Evolutionary conservation across 2,888 invertebrate genomes (phyloP), one percentile per base, ranked within the genome.

Genomic region (Polyploca ridens): DNA sequence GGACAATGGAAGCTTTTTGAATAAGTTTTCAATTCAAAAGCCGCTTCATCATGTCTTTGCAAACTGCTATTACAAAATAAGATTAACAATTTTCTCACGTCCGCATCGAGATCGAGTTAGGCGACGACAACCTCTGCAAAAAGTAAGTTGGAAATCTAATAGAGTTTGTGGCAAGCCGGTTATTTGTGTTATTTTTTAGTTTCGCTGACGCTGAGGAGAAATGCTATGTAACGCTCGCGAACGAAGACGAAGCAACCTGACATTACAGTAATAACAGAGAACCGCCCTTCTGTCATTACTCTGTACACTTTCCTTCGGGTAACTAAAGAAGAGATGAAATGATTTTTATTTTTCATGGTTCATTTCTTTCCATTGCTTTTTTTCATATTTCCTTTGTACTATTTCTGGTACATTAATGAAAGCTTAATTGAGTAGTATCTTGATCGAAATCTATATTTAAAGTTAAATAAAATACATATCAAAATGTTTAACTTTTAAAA

Each of bases 101-200:
- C 87, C 87, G 86, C 89, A 89, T 90, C 86, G 88, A 89, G 89
- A 88, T 89, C 86, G 88, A 89, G 90, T 90, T 90, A 89, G 90
- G 84, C 85, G 90, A 89, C 88, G 87, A 90, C 90, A 89, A 87
- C 86, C 87, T 88, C 84, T 85, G 88, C 91, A 92, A 93, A 93
- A 92, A 93, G 87, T 90, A 87, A 91, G 84, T 89, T 89, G 87
- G 88, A 89, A 93, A 91, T 91, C 90, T 93, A 92, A 93, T 93
- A 91, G 92, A 90, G 89, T 91, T 92, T 92, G 92, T 89, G 91
- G 91, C 90, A 82, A 90, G 89, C 85, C 84, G 86, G 88, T 89
- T 89, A 89, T 90, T 91, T 92, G 86, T 90, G 82, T 90, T 90
- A 87, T 89, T 92, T 91, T 91, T 91, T 90, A 86, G 84, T 85